phyloP scores from a whole-genome alignment of 1,140 invertebrate genomes.

The Kradibia gibbosae region DNA sequence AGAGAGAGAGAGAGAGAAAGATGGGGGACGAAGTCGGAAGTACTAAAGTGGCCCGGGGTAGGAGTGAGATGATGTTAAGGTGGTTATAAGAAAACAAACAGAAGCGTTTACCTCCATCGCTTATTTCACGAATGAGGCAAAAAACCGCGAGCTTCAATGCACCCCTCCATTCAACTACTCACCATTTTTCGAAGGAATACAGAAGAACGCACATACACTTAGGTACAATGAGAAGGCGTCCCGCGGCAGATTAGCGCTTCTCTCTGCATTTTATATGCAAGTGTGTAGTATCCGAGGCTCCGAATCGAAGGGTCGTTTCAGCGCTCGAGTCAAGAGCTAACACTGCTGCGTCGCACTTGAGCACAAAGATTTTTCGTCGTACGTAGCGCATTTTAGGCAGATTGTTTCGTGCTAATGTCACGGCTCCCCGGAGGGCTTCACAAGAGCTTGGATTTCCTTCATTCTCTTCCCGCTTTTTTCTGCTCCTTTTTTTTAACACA shows the following conservation, averaged over 20 bases:
- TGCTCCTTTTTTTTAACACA: conserved; percentile 17
- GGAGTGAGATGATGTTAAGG: conserved; percentile 32
- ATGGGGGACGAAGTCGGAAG: background rate
- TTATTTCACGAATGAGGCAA: conserved; percentile 64
- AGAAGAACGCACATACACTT: background rate
- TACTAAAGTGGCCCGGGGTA: no score
- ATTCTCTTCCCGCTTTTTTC: conserved; percentile 26
- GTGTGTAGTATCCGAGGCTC: background rate
- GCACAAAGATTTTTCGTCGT: conserved; percentile 52
- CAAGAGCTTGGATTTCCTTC: conserved; percentile 28
- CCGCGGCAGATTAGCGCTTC: conserved; percentile 41
- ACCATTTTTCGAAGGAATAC: no score
- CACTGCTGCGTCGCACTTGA: conserved; percentile 15
- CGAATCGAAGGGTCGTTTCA: conserved; percentile 37
- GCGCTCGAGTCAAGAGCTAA: conserved; percentile 48
- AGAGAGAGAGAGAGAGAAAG: background rate
- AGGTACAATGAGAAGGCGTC: conserved; percentile 38
- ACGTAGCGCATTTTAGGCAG: conserved; percentile 58
- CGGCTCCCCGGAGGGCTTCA: conserved; percentile 30
- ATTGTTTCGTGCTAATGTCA: conserved; percentile 60
- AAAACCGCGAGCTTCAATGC: conserved; percentile 58
- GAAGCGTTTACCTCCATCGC: conserved; percentile 22
- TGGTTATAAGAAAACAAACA: background rate
- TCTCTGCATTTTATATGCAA: background rate
- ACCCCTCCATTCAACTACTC: background rate